These are phyloP conservation scores for Eriocheir sinensis DNA, from an alignment of 1,140 invertebrate species.

Conservation along the genomic window DNA sequence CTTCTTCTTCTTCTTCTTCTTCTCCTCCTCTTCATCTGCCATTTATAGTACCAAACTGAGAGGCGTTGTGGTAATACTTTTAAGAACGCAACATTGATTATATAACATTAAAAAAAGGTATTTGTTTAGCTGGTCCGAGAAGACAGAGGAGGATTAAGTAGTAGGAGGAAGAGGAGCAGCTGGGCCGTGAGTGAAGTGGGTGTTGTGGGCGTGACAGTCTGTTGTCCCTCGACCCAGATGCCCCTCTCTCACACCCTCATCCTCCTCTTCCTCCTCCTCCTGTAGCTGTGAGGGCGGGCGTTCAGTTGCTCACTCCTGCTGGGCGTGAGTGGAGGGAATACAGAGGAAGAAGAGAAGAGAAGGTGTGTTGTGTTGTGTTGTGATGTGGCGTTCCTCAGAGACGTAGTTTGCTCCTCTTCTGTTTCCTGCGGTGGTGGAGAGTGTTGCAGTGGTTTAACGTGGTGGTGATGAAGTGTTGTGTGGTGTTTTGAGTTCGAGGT, in stretches of 20 bases:
- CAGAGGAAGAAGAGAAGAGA: no score
- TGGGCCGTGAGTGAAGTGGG: neutral
- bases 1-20: no score
- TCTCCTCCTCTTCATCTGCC: no score
- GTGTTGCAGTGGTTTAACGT: neutral
- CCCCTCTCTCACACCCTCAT: neutral
- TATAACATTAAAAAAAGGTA: neutral
- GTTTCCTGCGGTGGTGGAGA: neutral
- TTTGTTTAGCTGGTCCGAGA: neutral
- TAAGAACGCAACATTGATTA: neutral
- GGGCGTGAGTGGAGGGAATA: neutral
- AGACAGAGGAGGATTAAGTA: neutral
- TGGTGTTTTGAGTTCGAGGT: neutral
- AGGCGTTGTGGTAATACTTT: neutral
- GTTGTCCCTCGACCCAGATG: slow-evolving; percentile 12
- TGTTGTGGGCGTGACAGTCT: neutral
- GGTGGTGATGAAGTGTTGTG: neutral
- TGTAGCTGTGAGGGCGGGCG: neutral
- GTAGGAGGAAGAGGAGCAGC: neutral
- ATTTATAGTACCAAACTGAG: neutral
- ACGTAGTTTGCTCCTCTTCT: neutral
- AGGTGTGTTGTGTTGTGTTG: neutral
- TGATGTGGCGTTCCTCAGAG: neutral
- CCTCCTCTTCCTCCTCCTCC: no score
- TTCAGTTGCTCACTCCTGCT: neutral